phyloP scores from a whole-genome alignment of 2,797 vertebrate species.

The Sebastes diaconus region DNA sequence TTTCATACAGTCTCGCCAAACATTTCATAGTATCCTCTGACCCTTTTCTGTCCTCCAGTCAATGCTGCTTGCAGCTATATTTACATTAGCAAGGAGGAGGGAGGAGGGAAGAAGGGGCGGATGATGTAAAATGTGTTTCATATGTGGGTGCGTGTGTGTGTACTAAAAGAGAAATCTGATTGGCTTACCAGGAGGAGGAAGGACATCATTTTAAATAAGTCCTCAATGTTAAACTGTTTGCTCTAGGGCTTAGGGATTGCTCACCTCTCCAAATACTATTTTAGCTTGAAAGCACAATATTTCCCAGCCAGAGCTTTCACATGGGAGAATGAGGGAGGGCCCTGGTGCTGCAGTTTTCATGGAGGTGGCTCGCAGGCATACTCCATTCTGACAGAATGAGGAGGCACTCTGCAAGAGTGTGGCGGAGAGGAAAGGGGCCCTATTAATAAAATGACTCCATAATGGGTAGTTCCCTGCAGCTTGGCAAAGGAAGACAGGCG shows the following conservation, averaged over 20 bases:
- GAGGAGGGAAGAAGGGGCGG: conserved; percentile 22
- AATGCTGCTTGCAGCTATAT: conserved; percentile 58
- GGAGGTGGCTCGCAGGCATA: conserved; percentile 81
- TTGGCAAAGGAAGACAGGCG: conserved; percentile 76
- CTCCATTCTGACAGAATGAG: conserved; percentile 81
- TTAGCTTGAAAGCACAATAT: conserved; percentile 81
- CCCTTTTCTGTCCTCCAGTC: conserved; percentile 62
- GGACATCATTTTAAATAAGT: conserved; percentile 82
- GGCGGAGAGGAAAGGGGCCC: conserved; percentile 77
- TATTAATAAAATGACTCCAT: conserved; percentile 84
- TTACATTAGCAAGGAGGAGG: conserved; percentile 57
- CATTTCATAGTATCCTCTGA: conserved; percentile 54
- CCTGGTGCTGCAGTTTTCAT: conserved; percentile 73
- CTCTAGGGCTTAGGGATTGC: conserved; percentile 79
- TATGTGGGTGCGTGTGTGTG: background rate
- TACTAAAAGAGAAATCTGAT: conserved; percentile 70
- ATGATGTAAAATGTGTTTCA: conserved; percentile 39
- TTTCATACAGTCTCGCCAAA: conserved; percentile 51
- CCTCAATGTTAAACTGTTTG: conserved; percentile 83
- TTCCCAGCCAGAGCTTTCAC: conserved; percentile 75
- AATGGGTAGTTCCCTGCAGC: conserved; percentile 81
- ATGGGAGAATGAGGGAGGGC: conserved; percentile 73
- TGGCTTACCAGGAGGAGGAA: conserved; percentile 69
- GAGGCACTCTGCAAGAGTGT: conserved; percentile 77
- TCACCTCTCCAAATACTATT: conserved; percentile 84